Base-by-base conservation (phyloP, 2,113 vertebrate species). In the Tetrax tetrax region DNA sequence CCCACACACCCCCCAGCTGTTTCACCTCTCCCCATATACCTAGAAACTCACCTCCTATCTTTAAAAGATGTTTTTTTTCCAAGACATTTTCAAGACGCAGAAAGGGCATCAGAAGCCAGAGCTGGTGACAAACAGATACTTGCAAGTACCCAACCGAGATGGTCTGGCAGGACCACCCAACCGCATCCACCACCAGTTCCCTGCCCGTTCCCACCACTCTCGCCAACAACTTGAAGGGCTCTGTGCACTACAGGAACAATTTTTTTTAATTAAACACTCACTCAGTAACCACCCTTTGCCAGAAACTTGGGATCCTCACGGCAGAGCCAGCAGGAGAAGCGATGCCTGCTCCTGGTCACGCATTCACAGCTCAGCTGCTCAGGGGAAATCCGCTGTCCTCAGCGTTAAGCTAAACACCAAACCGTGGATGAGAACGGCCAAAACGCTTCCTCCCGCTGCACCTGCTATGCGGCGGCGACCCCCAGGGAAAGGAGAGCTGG, bases 351-450 rank as follows among this genome's bases (percentile, higher is more conserved):
- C 37, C 37, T 9, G 12, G 18, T 27, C 37, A 16, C 4, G 4
- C 33, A 12, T 17, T 81, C 60, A 51, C 24, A 72, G 6, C 37
- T 69, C 27, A 18, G 51, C 28, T n/a, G 12, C 61, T 48, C 51
- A 5, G 24, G 50, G 37, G 53, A 82, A 82, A 60, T 33, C 37
- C 51, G 27, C 43, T 14, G 12, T 7, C 31, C 77, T 65, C 50
- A 80, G 31, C 0, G 0, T 25, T 45, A 28, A 47, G 56, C 2
- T 33, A 33, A 47, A 43, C 64, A 64, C 23, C 70, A 72, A 89
- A 81, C 4, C 1, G 2, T 0, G 0, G 37, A n/a, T 14, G 23
- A 43, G 48, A 74, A 31, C 0, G 0, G 60, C 13, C 15, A 2
- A 90, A 93, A 61, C 2, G 22, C 47, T 41, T 61, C 38, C 9